phyloP scores from a whole-genome alignment of 2,888 invertebrate genomes.

The Nudaria mundana region DNA sequence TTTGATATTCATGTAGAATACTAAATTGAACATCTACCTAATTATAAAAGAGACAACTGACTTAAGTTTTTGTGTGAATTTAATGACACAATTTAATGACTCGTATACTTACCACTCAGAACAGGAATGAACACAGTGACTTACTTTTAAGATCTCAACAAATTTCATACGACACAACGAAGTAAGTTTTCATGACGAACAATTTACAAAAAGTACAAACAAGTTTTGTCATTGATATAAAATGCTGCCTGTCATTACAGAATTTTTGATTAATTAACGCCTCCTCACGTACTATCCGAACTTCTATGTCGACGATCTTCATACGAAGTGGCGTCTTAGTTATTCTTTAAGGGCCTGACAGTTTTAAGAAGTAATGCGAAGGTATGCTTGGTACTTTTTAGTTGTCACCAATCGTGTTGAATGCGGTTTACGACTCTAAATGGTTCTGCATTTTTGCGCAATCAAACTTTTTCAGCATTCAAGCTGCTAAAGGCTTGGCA shows the following conservation, averaged over 20 bases:
- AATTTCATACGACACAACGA: too few species aligned
- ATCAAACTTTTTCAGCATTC: conserved; percentile 33
- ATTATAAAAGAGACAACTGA: too few species aligned
- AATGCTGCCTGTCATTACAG: too few species aligned
- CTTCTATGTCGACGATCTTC: conserved; percentile 21
- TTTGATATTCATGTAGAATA: too few species aligned
- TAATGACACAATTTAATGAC: too few species aligned
- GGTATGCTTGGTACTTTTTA: conserved; percentile 47
- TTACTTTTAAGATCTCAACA: too few species aligned
- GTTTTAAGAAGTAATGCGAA: conserved; percentile 38
- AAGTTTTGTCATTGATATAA: not conserved
- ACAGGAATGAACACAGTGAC: too few species aligned
- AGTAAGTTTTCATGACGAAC: not conserved
- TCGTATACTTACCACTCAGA: too few species aligned
- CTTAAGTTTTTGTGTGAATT: too few species aligned
- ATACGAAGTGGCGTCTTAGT: conserved; percentile 17
- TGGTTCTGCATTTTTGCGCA: conserved; percentile 32
- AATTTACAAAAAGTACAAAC: not conserved
- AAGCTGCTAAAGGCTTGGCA: conserved; percentile 14
- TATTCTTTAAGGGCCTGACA: conserved; percentile 23
- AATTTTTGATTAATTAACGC: conserved; percentile 19
- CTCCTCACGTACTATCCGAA: conserved; percentile 22
- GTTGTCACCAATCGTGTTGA: conserved; percentile 52
- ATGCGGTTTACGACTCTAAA: conserved; percentile 38
- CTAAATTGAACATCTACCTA: too few species aligned